Evolutionary conservation across 92 coral and sea anemone species (phyloP).

Genomic region (Parazoanthus swiftii): DNA sequence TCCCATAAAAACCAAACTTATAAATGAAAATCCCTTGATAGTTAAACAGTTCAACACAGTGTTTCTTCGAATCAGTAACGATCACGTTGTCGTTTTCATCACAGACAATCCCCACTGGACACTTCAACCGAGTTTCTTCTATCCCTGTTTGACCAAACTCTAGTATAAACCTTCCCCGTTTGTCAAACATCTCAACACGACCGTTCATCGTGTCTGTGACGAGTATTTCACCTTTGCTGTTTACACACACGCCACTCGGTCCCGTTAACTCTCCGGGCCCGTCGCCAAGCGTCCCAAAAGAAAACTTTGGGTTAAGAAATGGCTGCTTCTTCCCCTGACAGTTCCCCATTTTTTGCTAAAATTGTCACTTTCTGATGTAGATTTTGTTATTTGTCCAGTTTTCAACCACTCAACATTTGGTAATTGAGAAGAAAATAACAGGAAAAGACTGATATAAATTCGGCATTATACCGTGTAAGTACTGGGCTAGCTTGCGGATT

Average conservation of each 20-base stretch:
- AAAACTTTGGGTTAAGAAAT: background rate
- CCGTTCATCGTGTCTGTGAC: background rate
- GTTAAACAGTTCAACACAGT: background rate
- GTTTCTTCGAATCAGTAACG: conserved; percentile 5
- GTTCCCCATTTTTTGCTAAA: background rate
- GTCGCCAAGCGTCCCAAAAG: background rate
- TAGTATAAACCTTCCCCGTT: background rate
- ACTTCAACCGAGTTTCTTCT: background rate
- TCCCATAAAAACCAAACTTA: background rate
- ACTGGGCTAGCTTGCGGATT: no score
- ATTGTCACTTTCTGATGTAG: background rate
- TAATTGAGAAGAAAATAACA: no score
- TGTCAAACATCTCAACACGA: background rate
- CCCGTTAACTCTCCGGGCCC: background rate
- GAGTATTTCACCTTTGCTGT: background rate
- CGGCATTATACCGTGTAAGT: no score
- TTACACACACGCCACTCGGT: background rate
- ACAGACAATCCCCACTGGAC: background rate
- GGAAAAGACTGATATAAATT: no score
- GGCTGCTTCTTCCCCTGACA: background rate
- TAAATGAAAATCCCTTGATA: background rate
- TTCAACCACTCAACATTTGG: background rate
- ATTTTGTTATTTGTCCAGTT: background rate
- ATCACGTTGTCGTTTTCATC: background rate
- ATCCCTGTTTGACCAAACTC: conserved; percentile 3